These are phyloP conservation scores for Rhynchonema sp. DNA, from an alignment of 2,888 invertebrate species.

Conservation along the genomic window DNA sequence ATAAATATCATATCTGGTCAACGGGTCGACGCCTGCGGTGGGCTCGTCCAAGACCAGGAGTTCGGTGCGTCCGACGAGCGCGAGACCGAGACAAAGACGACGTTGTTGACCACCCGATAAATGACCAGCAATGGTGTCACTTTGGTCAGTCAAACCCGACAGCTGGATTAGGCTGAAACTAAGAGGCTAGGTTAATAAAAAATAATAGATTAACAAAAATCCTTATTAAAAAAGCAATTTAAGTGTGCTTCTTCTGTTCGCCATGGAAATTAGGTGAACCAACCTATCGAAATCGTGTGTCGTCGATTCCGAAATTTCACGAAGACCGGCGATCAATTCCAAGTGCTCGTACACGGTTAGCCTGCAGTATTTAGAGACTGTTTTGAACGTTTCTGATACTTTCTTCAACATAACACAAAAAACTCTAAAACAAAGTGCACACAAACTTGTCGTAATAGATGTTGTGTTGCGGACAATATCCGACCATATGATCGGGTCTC, in stretches of 20 bases:
- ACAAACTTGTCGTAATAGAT: constrained; percentile 11
- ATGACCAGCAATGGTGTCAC: constrained; percentile 22
- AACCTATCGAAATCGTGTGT: too few species aligned
- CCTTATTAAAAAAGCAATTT: too few species aligned
- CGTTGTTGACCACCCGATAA: constrained; percentile 32
- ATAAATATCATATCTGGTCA: constrained; percentile 19
- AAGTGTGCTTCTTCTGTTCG: too few species aligned
- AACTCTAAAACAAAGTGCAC: too few species aligned
- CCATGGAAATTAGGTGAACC: too few species aligned
- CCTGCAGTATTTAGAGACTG: too few species aligned
- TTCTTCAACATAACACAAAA: too few species aligned
- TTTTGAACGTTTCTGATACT: too few species aligned
- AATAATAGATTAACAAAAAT: too few species aligned
- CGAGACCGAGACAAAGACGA: constrained; percentile 32
- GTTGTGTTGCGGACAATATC: constrained; percentile 33
- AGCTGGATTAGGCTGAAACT: too few species aligned
- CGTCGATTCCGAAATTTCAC: too few species aligned
- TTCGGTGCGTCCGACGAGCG: constrained; percentile 32
- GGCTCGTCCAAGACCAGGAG: constrained; percentile 33
- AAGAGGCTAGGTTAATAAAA: too few species aligned
- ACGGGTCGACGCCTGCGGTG: constrained; percentile 31
- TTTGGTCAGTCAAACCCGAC: constrained; percentile 15
- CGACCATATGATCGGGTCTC: constrained; percentile 20
- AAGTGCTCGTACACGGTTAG: constrained; percentile 33
- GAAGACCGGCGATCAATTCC: constrained; percentile 8